Evolutionary conservation across 2,113 vertebrate genomes (phyloP).

Genomic region (Hydrolagus affinis): DNA sequence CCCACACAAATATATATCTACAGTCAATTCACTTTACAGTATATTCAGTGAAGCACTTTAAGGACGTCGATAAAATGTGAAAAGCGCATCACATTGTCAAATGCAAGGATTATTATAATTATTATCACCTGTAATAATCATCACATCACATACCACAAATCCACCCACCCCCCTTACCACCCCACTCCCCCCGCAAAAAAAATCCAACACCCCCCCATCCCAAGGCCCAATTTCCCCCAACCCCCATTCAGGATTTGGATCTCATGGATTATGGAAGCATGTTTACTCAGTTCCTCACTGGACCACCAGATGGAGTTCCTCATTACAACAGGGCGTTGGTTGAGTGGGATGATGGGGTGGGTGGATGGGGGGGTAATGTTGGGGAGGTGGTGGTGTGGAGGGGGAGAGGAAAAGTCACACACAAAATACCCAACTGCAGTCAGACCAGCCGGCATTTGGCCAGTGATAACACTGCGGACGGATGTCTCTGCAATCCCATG

Average conservation of each 20-base stretch:
- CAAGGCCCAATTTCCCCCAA: background rate
- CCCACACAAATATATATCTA: no score
- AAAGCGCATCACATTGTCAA: no score
- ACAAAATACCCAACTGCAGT: background rate
- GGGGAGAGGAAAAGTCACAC: background rate
- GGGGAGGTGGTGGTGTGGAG: no score
- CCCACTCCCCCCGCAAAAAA: background rate
- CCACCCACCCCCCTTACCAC: background rate
- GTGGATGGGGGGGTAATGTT: no score
- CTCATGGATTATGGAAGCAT: background rate
- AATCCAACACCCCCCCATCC: background rate
- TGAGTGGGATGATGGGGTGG: background rate
- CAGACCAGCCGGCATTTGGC: background rate
- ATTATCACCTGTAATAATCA: no score
- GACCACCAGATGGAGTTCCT: slow-evolving; percentile 27
- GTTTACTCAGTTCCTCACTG: slow-evolving; percentile 15
- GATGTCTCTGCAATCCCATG: no score
- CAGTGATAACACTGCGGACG: background rate
- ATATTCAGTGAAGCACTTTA: no score
- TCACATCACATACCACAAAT: no score
- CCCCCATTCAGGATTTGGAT: background rate
- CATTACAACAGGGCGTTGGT: background rate
- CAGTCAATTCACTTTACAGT: no score
- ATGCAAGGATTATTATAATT: no score
- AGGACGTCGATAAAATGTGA: no score